Evolutionary conservation across 1,140 invertebrate genomes (phyloP).

Genomic region (Maconellicoccus hirsutus): DNA sequence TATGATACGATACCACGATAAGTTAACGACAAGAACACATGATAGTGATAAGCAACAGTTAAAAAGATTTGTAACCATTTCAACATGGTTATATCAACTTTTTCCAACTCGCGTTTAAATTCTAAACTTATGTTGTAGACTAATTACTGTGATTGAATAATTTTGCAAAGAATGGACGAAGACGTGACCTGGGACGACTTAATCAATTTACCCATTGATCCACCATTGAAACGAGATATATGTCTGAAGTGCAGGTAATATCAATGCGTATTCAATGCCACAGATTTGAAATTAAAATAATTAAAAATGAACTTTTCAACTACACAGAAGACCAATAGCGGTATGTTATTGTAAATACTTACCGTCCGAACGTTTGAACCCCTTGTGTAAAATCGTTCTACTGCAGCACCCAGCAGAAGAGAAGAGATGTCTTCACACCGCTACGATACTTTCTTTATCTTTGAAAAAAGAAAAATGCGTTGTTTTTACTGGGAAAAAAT

Average conservation of each 20-base stretch:
- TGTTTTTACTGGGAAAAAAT: conserved; percentile 70
- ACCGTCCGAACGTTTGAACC: conserved; percentile 51
- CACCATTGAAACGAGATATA: conserved; percentile 52
- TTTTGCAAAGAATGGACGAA: conserved; percentile 35
- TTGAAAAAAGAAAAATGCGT: conserved; percentile 60
- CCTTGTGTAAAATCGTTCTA: conserved; percentile 59
- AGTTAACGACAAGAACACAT: too few species aligned
- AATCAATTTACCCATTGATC: conserved; percentile 56
- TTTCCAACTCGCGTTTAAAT: too few species aligned
- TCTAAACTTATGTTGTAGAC: too few species aligned
- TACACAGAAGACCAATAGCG: conserved; percentile 59
- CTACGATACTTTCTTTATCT: conserved; percentile 70
- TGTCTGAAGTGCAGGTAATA: conserved; percentile 57
- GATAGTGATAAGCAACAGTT: too few species aligned
- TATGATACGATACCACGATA: too few species aligned
- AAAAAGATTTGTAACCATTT: too few species aligned
- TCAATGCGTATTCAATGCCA: neutral
- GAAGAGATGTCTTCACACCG: conserved; percentile 74
- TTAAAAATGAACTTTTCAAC: neutral
- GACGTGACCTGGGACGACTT: conserved; percentile 51
- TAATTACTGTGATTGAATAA: too few species aligned
- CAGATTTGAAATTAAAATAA: neutral
- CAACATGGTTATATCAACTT: too few species aligned
- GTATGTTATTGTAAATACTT: conserved; percentile 83
- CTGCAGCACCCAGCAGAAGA: conserved; percentile 90